Evolutionary conservation across 1,140 invertebrate species (phyloP), one percentile per base, ranked within the genome.

Genomic region (Pantala flavescens): DNA sequence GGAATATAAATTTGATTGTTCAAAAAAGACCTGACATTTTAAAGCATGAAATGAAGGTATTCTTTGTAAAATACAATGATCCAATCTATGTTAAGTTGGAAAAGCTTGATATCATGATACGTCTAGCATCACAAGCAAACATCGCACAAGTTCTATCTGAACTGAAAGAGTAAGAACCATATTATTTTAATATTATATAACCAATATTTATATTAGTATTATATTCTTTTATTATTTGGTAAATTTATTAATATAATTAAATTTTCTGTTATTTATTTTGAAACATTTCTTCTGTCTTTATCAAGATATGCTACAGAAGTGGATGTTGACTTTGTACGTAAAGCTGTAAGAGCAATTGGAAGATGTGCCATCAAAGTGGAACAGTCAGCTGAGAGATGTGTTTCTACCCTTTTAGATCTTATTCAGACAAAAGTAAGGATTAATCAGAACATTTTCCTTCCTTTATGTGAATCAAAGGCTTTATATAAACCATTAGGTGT

Each of bases 11-110:
- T 84, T 86, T 99, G 0, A 99, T 99, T 78, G 98, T 99, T 23
- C 98, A 99, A 83, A 99, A 99, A 82, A 88, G 98, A 74, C 95
- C 97, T 0, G 98, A 99, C 77, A 98, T 99, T 77, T 83, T 99
- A n/a, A 99, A 99, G 82, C 97, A 99, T 80, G 98, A 99, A 84
- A 99, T 99, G 97, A 99, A 99, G 87, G 93, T 96, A 36, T 99
- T 99, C 85, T 99, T 99, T 82, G 98, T 99, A 19, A 99, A 99
- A 80, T 99, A 99, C 84, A 99, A 99, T 82, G 98, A 99, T 86
- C 98, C 98, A 11, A 99, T 99, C 82, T 99, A 99, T 83, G 98
- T 99, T 5, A 99, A 99, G 84, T 86, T 99, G 73, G 98, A 99
- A 83, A 99, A 99, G 82, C 81, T 99, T 79, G 98, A 99, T 81